Evolutionary conservation across 2,888 invertebrate genomes (phyloP).

Genomic region (Caprella mutica): DNA sequence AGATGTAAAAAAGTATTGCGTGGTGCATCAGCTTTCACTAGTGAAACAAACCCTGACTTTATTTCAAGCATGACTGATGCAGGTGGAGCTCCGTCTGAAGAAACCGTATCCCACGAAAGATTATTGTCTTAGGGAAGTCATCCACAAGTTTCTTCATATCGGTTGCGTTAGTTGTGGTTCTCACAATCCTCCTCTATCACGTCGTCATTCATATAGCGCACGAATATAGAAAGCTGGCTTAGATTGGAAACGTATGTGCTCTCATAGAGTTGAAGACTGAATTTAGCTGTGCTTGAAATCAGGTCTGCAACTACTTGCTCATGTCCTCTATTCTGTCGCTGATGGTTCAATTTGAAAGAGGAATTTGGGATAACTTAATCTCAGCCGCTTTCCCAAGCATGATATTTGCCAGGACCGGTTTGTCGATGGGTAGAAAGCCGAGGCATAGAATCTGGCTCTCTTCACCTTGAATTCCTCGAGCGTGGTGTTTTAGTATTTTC

Average conservation of each 20-base stretch:
- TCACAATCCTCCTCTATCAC: constrained; percentile 10
- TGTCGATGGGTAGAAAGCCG: constrained; percentile 17
- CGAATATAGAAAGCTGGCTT: constrained; percentile 16
- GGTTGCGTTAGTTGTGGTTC: constrained; percentile 12
- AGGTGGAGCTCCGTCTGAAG: constrained; percentile 14
- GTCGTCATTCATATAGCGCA: constrained; percentile 15
- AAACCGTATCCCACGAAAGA: constrained; percentile 24
- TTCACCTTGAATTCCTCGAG: constrained; percentile 17
- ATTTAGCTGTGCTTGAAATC: constrained; percentile 16
- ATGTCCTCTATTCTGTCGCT: constrained; percentile 18
- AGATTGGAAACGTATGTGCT: constrained; percentile 13
- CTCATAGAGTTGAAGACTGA: constrained; percentile 16
- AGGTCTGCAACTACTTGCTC: constrained; percentile 22
- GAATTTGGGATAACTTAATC: constrained; percentile 16
- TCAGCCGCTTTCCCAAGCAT: constrained; percentile 24
- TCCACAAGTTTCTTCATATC: constrained; percentile 20
- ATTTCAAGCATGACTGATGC: constrained; percentile 5
- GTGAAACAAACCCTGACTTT: constrained; percentile 9
- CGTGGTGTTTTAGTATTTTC: no score
- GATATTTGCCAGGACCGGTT: constrained; percentile 21
- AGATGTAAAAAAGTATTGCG: constrained; percentile 12
- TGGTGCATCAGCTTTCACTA: constrained; percentile 10
- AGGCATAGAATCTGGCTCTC: constrained; percentile 15
- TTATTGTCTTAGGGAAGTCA: constrained; percentile 19
- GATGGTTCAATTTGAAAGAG: constrained; percentile 21